These are phyloP conservation scores for Pedetes capensis DNA, from an alignment of 2,113 vertebrate genomes.

Conservation along the genomic window DNA sequence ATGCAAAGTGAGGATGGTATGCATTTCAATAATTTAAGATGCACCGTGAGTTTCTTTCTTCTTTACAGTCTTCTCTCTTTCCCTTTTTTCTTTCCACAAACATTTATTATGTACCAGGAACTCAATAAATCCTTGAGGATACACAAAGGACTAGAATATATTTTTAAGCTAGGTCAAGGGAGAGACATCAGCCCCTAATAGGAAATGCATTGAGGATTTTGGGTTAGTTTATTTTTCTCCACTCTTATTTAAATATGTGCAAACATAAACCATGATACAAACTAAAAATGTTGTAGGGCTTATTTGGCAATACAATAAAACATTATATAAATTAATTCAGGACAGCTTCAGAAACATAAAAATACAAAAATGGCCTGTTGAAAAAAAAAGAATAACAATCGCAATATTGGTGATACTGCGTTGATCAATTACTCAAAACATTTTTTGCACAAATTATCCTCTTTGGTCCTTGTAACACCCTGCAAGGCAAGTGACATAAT, in stretches of 20 bases:
- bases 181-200: background rate
- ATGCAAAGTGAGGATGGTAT: background rate
- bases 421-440: background rate
- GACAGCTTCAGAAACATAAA: background rate
- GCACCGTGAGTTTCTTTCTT: background rate
- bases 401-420: background rate
- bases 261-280: background rate
- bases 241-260: background rate
- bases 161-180: background rate
- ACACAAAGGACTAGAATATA: background rate
- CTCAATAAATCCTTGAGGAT: background rate
- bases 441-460: background rate
- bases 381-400: background rate
- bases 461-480: background rate
- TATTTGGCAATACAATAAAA: conserved; percentile 28
- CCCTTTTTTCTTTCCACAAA: background rate
- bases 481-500: background rate
- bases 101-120: background rate
- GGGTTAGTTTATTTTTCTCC: background rate
- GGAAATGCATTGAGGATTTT: background rate
- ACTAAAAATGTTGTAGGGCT: background rate
- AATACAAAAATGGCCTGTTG: background rate
- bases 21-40: background rate
- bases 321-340: background rate
- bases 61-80: background rate